phyloP scores from a whole-genome alignment of 2,888 invertebrate genomes.

The Drosophila maculinotata region DNA sequence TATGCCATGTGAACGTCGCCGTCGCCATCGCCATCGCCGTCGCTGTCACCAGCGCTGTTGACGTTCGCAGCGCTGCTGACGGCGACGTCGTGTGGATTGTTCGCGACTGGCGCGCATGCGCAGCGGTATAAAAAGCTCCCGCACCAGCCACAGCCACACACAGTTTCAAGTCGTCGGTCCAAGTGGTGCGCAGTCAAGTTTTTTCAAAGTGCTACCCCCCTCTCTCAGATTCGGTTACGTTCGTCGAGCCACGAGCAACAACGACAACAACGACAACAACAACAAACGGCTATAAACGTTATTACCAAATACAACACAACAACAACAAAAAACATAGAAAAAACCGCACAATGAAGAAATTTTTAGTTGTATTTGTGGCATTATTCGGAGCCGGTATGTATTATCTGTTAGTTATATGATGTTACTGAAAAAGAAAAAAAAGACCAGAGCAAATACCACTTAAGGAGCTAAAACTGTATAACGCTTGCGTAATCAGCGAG shows the following conservation, averaged over 20 bases:
- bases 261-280: constrained; percentile 37
- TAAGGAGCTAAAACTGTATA: constrained; percentile 37
- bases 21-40: constrained; percentile 3
- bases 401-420: constrained; percentile 67
- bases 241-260: constrained; percentile 46
- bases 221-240: constrained; percentile 61
- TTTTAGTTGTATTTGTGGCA: constrained; percentile 87
- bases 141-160: constrained; percentile 85
- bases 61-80: constrained; percentile 73
- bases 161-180: constrained; percentile 85
- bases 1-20: constrained; percentile 31
- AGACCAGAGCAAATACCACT: constrained; percentile 3
- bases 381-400: constrained; percentile 89
- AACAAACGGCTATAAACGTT: constrained; percentile 26
- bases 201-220: constrained; percentile 59
- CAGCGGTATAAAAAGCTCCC: constrained; percentile 86
- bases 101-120: constrained; percentile 82
- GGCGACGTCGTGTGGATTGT: constrained; percentile 63
- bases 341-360: constrained; percentile 85
- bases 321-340: constrained; percentile 29
- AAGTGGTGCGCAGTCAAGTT: constrained; percentile 83
- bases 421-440: constrained; percentile 15
- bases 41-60: neutral
- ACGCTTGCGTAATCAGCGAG: constrained; percentile 59
- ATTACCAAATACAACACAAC: constrained; percentile 19